Base-by-base conservation (phyloP, 2,888 invertebrate genomes). In the Lycaena phlaeas region DNA sequence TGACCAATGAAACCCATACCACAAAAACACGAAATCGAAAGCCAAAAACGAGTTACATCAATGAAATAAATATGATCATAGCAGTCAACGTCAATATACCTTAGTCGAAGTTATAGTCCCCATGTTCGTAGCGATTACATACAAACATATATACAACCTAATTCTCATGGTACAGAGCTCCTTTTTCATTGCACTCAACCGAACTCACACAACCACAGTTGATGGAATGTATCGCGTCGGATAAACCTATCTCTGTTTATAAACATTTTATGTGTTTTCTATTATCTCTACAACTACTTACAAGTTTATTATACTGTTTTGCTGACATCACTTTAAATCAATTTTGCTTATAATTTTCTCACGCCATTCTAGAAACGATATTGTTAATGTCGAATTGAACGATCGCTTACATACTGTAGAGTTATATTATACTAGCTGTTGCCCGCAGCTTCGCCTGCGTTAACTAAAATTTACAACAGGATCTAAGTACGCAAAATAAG, bases 251-350 rank as follows among this genome's bases (percentile, higher is more conserved):
- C 36, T 25, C 12, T 17, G 11, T 36, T 22, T 14, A 14, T 41
- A 42, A 36, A 29, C 40, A 44, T 48, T 48, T 46, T 48, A 44
- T 41, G 41, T 34, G 40, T 46, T 41, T 47, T 45, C 41, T 42
- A 47, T 48, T 48, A 38, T 41, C 34, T 34, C 37, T 43, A 40
- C 38, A 38, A 41, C 40, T 22, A 36, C 10, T 37, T 39, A 44
- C 45, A 40, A 45, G 45, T 45, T 45, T 44, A 48, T 42, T 44
- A 37, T 6, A 9, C 3, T 22, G 22, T 22, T 22, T 22, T 22
- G 9, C 22, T 5, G 7, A 22, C 22, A 22, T 22, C 22, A 22
- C 22, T 22, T 22, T 22, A 22, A 22, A 22, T 22, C 22, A 22
- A 22, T 22, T 22, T 22, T 22, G 22, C 9, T 22, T 22, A 22